Evolutionary conservation across 23 tunicate species (phyloP).

Genomic region (Corella eumyota): DNA sequence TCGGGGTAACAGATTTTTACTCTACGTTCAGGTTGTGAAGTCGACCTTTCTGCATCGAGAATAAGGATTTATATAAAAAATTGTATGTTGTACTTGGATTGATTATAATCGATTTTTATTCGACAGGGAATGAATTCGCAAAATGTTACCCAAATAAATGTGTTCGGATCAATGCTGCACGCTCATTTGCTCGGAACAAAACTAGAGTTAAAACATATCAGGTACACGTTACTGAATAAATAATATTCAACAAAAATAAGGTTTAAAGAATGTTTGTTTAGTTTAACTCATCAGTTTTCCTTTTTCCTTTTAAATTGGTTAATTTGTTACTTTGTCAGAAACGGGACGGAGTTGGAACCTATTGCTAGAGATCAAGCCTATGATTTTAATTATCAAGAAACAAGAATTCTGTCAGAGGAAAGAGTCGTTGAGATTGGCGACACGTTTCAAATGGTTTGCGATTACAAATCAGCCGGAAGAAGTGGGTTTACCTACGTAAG

Average conservation of each 20-base stretch:
- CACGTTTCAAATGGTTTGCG: slow-evolving; percentile 24
- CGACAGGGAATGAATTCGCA: slow-evolving; percentile 16
- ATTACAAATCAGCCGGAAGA: slow-evolving; percentile 16
- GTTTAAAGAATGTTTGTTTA: too few species aligned
- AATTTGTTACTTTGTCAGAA: too few species aligned
- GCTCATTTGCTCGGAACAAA: slow-evolving; percentile 42
- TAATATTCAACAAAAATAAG: too few species aligned
- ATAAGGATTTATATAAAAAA: too few species aligned
- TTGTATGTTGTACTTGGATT: too few species aligned
- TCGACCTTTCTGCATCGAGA: too few species aligned
- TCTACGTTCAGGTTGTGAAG: too few species aligned
- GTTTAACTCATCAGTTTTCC: too few species aligned
- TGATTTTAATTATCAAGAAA: slow-evolving; percentile 43
- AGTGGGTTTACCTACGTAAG: slow-evolving; percentile 15
- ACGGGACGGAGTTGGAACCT: slow-evolving; percentile 9
- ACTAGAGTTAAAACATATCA: slow-evolving; percentile 28
- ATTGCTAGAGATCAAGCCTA: slow-evolving; percentile 13
- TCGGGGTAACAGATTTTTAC: too few species aligned
- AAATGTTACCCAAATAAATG: slow-evolving; percentile 10
- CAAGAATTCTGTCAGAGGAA: slow-evolving; percentile 9
- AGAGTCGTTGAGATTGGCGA: slow-evolving; percentile 8
- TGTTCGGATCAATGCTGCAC: slow-evolving; percentile 31
- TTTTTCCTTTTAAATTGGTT: too few species aligned
- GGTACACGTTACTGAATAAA: slow-evolving; percentile 19
- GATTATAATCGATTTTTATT: too few species aligned